Evolutionary conservation across 2,113 vertebrate species (phyloP).

Genomic region (Lepisosteus osseus): DNA sequence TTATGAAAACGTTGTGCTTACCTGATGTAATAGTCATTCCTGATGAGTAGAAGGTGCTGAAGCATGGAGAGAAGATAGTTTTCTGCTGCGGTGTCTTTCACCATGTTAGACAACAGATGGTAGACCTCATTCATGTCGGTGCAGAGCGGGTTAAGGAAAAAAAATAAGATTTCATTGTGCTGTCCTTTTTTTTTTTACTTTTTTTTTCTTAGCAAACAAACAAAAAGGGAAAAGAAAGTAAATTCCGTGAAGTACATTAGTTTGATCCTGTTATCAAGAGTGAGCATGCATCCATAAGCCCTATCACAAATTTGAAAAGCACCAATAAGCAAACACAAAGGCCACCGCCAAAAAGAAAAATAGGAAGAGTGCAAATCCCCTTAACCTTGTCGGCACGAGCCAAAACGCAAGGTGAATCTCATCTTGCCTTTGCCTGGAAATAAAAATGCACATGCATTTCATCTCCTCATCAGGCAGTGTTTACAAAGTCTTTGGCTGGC

Average conservation of each 20-base stretch:
- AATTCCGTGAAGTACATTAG: background rate
- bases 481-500: background rate
- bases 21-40: slow-evolving; percentile 95
- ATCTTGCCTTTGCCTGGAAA: background rate
- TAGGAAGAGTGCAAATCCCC: background rate
- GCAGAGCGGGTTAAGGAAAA: slow-evolving; percentile 72
- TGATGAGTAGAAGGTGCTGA: slow-evolving; percentile 92
- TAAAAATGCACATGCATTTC: background rate
- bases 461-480: background rate
- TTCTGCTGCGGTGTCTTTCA: slow-evolving; percentile 90
- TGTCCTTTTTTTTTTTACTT: too few species aligned
- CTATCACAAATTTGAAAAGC: background rate
- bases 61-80: slow-evolving; percentile 89
- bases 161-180: background rate
- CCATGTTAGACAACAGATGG: slow-evolving; percentile 92
- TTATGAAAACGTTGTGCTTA: slow-evolving; percentile 49
- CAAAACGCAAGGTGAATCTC: background rate
- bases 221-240: background rate
- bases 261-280: background rate
- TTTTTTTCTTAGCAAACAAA: background rate
- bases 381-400: background rate
- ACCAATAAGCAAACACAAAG: background rate
- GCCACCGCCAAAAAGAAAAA: background rate
- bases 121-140: slow-evolving; percentile 93
- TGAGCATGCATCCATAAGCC: background rate